phyloP scores from a whole-genome alignment of 2,797 vertebrate species.

The Masticophis lateralis region DNA sequence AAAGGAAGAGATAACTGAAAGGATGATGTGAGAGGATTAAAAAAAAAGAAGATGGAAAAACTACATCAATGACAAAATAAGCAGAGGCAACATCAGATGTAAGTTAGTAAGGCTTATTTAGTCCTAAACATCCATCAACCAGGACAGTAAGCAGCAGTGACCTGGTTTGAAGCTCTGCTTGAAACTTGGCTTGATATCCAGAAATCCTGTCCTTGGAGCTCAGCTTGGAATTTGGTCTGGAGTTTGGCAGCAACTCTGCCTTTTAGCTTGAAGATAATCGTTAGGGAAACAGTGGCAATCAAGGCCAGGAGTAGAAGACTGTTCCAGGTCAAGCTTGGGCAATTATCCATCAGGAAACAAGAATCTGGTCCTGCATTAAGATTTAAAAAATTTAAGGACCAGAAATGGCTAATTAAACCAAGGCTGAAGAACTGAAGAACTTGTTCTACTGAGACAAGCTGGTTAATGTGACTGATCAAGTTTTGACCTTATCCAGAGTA shows the following conservation, averaged over 20 bases:
- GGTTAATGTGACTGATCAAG: not conserved
- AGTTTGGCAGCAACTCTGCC: not conserved
- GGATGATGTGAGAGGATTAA: not conserved
- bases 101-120: not conserved
- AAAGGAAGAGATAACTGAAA: not conserved
- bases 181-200: not conserved
- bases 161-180: not conserved
- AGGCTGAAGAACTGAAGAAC: not conserved
- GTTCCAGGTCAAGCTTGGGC: not conserved
- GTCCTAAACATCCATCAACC: not conserved
- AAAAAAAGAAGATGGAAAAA: not conserved
- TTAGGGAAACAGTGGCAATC: not conserved
- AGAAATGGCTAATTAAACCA: not conserved
- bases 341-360: not conserved
- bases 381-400: not conserved
- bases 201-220: not conserved
- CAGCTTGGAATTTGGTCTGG: not conserved
- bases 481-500: not conserved
- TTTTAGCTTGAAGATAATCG: not conserved
- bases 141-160: not conserved
- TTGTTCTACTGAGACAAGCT: not conserved
- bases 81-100: not conserved
- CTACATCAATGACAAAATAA: not conserved
- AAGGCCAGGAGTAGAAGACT: not conserved
- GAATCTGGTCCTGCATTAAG: not conserved